Conservation (phyloP, 2,797 vertebrate species). For the Pipistrellus pipistrellus region DNA sequence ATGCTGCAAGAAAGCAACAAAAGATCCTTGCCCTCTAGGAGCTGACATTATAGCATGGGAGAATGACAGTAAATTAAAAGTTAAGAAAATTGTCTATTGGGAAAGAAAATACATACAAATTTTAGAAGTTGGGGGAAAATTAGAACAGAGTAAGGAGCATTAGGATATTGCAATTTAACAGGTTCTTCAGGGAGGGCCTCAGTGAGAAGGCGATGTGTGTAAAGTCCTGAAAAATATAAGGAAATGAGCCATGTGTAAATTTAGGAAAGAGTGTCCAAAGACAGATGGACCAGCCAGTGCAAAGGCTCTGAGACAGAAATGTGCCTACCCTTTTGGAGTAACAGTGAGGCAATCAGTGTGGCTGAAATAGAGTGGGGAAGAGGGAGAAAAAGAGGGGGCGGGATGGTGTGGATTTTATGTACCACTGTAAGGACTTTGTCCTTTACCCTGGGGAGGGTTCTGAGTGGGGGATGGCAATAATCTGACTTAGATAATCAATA, state of each 20-base stretch:
- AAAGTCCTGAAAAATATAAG: constrained; percentile 9
- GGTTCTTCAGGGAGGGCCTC: neutral
- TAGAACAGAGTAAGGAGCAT: neutral
- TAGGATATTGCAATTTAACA: neutral
- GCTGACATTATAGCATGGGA: constrained; percentile 1
- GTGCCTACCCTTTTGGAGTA: neutral
- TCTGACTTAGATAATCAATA: neutral
- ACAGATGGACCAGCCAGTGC: neutral
- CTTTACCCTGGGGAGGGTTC: neutral
- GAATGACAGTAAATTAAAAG: neutral
- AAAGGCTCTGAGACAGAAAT: neutral
- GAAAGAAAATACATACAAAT: constrained; percentile 24
- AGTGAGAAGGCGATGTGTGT: neutral
- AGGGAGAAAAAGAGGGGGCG: neutral
- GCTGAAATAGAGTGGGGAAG: neutral
- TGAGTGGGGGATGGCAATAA: neutral
- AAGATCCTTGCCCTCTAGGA: constrained; percentile 37
- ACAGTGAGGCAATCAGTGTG: neutral
- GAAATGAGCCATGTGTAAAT: neutral
- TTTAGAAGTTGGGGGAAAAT: neutral
- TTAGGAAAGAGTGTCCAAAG: constrained; percentile 22
- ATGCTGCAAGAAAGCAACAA: constrained; percentile 26
- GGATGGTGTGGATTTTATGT: neutral
- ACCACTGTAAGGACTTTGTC: constrained; percentile 1
- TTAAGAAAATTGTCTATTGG: constrained; percentile 43